These are phyloP conservation scores for Nephrotoma appendiculata DNA, from an alignment of 2,888 invertebrate species.

Conservation along the genomic window DNA sequence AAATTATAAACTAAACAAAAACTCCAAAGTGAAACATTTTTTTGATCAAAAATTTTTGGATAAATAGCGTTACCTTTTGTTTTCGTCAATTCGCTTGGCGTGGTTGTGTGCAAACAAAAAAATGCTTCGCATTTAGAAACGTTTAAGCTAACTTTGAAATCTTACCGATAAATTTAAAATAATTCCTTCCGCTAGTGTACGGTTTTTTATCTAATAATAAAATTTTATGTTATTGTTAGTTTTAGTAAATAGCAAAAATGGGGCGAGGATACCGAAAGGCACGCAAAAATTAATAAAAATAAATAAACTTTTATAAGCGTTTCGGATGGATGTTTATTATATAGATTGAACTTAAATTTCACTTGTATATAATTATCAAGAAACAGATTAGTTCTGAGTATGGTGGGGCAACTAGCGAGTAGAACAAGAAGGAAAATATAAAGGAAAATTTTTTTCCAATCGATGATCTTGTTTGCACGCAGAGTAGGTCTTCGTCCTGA, in stretches of 20 bases:
- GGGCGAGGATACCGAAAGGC: neutral
- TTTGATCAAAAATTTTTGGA: neutral
- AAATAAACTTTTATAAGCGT: too few species aligned
- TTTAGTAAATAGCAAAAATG: neutral
- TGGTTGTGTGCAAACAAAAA: neutral
- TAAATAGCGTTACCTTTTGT: neutral
- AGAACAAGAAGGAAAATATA: too few species aligned
- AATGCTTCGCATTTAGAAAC: neutral
- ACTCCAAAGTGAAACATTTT: neutral
- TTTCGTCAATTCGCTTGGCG: neutral
- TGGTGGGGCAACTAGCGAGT: too few species aligned
- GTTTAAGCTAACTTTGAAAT: neutral
- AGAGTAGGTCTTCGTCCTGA: too few species aligned
- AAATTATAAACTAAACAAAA: neutral
- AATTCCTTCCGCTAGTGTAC: neutral
- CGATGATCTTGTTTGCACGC: too few species aligned
- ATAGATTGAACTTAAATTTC: too few species aligned
- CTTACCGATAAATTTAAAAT: neutral
- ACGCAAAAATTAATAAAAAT: neutral
- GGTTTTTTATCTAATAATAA: conserved; percentile 2
- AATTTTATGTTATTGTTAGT: neutral
- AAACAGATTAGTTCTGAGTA: too few species aligned
- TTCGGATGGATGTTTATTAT: too few species aligned
- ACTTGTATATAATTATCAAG: too few species aligned
- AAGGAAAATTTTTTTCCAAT: too few species aligned